Percentiles rank a stretch among this genome's conserved stretches.
phyloP scores from a whole-genome alignment of 1,140 invertebrate genomes.

The Pseudomyrmex pallidus region DNA sequence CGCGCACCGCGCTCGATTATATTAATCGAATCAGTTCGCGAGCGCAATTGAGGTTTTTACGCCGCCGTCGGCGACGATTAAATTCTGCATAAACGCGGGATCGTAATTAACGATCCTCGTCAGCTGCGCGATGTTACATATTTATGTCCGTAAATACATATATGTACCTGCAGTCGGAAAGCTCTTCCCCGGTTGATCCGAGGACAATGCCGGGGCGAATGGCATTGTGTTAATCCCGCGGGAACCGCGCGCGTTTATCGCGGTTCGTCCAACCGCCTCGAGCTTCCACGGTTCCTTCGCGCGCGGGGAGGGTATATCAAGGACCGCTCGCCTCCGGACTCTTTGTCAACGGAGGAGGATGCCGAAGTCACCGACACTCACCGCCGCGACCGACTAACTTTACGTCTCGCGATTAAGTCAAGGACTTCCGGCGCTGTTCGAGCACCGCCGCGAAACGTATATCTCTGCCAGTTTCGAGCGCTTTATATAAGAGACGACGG shows the following conservation, averaged over 20 bases:
- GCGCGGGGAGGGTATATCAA: conserved; percentile 16
- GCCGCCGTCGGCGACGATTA: conserved; percentile 2
- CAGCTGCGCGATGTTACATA: conserved; percentile 25
- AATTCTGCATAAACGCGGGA: conserved; percentile 17
- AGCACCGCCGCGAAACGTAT: neutral
- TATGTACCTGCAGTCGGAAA: neutral
- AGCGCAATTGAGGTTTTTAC: conserved; percentile 37
- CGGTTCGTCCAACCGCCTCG: conserved; percentile 56
- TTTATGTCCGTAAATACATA: conserved; percentile 17
- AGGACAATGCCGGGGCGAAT: conserved; percentile 60
- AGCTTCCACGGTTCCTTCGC: conserved; percentile 28
- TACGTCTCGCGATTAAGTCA: conserved; percentile 69
- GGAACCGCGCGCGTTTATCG: conserved; percentile 69
- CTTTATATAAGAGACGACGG: too few relatives aligned
- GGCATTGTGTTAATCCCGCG: conserved; percentile 70
- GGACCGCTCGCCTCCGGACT: conserved; percentile 32
- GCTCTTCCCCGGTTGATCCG: neutral
- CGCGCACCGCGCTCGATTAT: neutral
- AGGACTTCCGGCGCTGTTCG: conserved; percentile 21
- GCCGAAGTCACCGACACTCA: conserved; percentile 61
- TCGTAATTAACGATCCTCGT: conserved; percentile 47
- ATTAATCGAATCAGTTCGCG: conserved; percentile 24
- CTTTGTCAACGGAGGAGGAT: conserved; percentile 10
- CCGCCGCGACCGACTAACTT: conserved; percentile 57
- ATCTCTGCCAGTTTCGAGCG: conserved; percentile 13